A percentile compares a stretch with the other conserved stretches of the same genome.
These are phyloP conservation scores for Pyrgilauda ruficollis DNA, from an alignment of 2,113 vertebrate genomes.

Conservation along the genomic window DNA sequence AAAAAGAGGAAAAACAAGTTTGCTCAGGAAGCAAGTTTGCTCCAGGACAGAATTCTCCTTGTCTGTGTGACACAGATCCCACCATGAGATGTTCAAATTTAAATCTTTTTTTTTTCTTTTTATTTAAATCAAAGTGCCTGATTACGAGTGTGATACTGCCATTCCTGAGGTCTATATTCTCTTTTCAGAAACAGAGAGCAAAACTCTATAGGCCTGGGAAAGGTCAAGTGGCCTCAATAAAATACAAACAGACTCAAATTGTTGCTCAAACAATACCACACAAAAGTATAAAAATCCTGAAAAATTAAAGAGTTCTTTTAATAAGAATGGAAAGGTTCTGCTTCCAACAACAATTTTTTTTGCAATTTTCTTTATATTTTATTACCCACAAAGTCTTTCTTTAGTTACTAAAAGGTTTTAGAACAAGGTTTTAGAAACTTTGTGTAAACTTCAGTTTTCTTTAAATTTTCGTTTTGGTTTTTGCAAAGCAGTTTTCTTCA, in stretches of 20 bases:
- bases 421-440: neutral
- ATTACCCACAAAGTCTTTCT: neutral
- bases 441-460: neutral
- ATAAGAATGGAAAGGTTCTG: neutral
- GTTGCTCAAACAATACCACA: constrained; percentile 8
- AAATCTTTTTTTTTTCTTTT: neutral
- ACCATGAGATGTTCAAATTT: neutral
- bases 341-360: neutral
- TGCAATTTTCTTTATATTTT: neutral
- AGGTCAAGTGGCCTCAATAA: constrained; percentile 21
- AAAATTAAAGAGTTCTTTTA: neutral
- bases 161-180: neutral
- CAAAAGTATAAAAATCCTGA: neutral
- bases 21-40: neutral
- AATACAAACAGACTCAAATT: neutral
- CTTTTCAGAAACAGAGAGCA: neutral
- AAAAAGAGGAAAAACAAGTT: constrained; percentile 10
- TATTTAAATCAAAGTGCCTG: neutral
- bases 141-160: neutral
- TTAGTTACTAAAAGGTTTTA: neutral
- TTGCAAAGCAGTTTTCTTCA: neutral
- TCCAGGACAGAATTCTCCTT: neutral
- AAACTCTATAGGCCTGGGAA: neutral
- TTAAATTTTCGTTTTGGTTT: neutral
- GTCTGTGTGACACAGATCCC: neutral